Evolutionary conservation across 2,888 invertebrate species (phyloP).

Genomic region (Brachynemurus nebulosus): DNA sequence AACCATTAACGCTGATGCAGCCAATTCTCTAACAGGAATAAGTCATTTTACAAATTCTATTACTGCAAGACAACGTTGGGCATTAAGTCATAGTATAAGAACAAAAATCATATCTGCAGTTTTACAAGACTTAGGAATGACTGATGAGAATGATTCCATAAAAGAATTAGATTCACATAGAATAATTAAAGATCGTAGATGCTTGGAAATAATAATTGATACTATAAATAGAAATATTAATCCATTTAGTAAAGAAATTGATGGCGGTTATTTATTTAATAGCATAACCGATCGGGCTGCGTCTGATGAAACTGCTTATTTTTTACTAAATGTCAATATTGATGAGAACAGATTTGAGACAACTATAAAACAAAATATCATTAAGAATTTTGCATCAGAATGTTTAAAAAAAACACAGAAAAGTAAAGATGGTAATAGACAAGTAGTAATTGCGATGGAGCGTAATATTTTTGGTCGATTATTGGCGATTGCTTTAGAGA

Average conservation of each 20-base stretch:
- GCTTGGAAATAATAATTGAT: constrained; percentile 17
- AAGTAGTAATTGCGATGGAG: constrained; percentile 21
- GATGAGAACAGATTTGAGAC: background rate
- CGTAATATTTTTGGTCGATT: no score
- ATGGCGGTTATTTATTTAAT: constrained; percentile 20
- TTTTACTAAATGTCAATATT: constrained; percentile 18
- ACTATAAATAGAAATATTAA: constrained; percentile 18
- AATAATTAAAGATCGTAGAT: constrained; percentile 18
- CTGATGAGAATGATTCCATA: constrained; percentile 21
- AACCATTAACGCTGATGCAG: constrained; percentile 15
- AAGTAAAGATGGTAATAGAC: constrained; percentile 10
- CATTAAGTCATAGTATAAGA: constrained; percentile 21
- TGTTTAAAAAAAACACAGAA: constrained; percentile 7
- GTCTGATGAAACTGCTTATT: constrained; percentile 22
- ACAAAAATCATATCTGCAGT: constrained; percentile 18
- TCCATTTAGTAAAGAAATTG: constrained; percentile 19
- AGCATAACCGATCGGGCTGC: constrained; percentile 25
- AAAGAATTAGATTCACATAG: constrained; percentile 12
- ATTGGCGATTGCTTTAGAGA: constrained; percentile 21
- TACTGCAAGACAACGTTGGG: constrained; percentile 22
- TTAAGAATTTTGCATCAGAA: constrained; percentile 2
- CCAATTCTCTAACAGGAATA: constrained; percentile 17
- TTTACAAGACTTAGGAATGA: constrained; percentile 15
- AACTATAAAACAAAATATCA: background rate
- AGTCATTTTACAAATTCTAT: constrained; percentile 16